Evolutionary conservation across 2,888 invertebrate genomes (phyloP), one percentile per base, ranked within the genome.

Genomic region (Caenorhabditis sp.): DNA sequence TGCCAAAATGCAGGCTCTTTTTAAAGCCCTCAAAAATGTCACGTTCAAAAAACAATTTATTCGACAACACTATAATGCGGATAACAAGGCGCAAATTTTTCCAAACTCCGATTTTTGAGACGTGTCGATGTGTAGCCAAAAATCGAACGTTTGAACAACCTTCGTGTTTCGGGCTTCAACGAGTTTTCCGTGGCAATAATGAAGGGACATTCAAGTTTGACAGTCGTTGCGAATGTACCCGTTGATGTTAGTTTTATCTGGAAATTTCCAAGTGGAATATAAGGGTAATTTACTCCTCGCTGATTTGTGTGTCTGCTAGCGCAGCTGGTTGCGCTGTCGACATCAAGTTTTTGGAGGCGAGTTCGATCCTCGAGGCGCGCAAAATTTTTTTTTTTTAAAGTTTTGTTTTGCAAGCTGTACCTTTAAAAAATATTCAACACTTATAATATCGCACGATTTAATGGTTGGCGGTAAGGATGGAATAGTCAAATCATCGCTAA

Each of bases 401-500:
- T 36, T 36, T 36, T 51, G 21, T 12, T 10, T 55, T 26, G 26
- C 24, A 23, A 53, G 21, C 21, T 21, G 5, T 26, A 36, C 36
- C 31, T 72, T 72, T 23, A 72, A 14, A 62, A 65, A 68, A 31
- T 72, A 72, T 23, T 67, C 67, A 19, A 72, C 64, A 24, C 64
- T 61, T 19, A 72, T 72, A 3, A 72, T 61, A 14, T 68, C 65
- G n/a, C 72, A 72, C 1, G 72, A 60, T 37, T 72, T 72, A 1
- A 68, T 65, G 0, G 72, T 64, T 27, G 72, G 72, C 12, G 64
- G 21, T 4, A 68, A 31, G 6, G 67, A 27, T 3, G 72, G 62
- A 5, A 72, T 14, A 5, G 19, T 37, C 8, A 72, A 50, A 1
- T 31, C n/a, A 19, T 68, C 60, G 3, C 66, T 53, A 1, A 71